Base-by-base conservation (phyloP, 2,888 invertebrate species). In the Dusona sp. region DNA sequence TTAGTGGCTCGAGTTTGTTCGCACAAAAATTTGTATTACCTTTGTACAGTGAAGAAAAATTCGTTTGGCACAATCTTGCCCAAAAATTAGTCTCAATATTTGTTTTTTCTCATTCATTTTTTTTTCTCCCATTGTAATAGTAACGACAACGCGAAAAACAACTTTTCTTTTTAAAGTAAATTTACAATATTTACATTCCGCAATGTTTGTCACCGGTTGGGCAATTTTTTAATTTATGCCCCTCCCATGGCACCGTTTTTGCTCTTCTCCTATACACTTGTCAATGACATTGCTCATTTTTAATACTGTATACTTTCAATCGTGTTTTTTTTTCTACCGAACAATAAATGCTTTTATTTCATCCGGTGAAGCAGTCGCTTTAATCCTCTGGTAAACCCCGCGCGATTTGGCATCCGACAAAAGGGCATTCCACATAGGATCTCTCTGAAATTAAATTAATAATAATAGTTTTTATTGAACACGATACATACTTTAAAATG, bases 381-480 rank as follows among this genome's bases (percentile, higher is more conserved):
- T 86, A 11, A 93, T 87, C n/a, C 88, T 83, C 13, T 88, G 82
- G 8, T 90, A 91, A 78, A 91, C 83, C 0, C 88, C 88, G 22
- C 94, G 91, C 0, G 80, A 72, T 22, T 86, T 87, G 2, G 93
- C 94, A 67, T 94, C 93, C 2, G 78, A 48, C 22, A 94, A 25
- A 16, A 94, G 87, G 4, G 90, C 89, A n/a, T 89, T 90, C 94
- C 94, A 94, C 92, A 92, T 93, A 19, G 61, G 19, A 79, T 94
- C 91, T 79, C 61, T 91, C 94, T 93, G 88, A 13, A 91, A 91
- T 73, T 22, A 19, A 29, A 48, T 33, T 0, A 48, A 13, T n/a
- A 51, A 51, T 38, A 38, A 51, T 51, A 51, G 16, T 16, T 1
- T 6, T 16, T 51, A 3, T 51, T n/a, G n/a, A 8, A 51, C 51